Base-by-base conservation (phyloP, 2,113 vertebrate species). In the Vombatus ursinus region DNA sequence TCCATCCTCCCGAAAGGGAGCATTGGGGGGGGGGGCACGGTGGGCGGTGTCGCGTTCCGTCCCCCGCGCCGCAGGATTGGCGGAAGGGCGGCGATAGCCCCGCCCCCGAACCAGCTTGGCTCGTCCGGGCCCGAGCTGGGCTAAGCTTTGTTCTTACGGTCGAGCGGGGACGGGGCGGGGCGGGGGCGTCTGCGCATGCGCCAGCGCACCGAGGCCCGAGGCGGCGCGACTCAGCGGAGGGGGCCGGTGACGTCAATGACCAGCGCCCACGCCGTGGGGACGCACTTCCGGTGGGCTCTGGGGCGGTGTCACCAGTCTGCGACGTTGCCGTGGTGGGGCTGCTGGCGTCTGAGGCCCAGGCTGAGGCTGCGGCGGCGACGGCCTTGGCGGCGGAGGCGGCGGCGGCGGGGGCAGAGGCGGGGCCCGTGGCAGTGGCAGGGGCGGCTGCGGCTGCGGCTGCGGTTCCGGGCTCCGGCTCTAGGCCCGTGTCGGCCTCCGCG, bases 401-500 rank as follows among this genome's bases (percentile, higher is more conserved):
- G 3, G 28, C 12, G 3, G 61, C 2, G 14, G 96, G 26, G 2
- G 57, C 28, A 2, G 57, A 1, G 7, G 96, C 95, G 97, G 98
- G 48, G 52, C n/a, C 91, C 5, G 91, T n/a, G 90, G 50, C 48
- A 52, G 54, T 57, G 54, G 54, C 54, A 57, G 26, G 22, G 26
- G 57, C 14, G 12, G 90, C 49, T 90, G 92, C 90, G 95, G 96
- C 93, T 92, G 97, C 97, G 92, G 97, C 96, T 96, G 97, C 95
- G 97, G 97, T 97, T 97, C 96, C 98, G 97, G 96, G 96, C 96
- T 96, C 92, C 94, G 95, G 51, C 95, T 96, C 97, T 97, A 96
- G 95, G 97, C 97, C 97, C 94, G 96, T 92, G 96, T 97, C 97
- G 98, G 97, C 97, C 95, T 97, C 97, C 96, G 97, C 97, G 97